Percentiles rank a stretch among this genome's conserved stretches.
Evolutionary conservation across 2,797 vertebrate genomes (phyloP).

Genomic region (Danio aesculapii): DNA sequence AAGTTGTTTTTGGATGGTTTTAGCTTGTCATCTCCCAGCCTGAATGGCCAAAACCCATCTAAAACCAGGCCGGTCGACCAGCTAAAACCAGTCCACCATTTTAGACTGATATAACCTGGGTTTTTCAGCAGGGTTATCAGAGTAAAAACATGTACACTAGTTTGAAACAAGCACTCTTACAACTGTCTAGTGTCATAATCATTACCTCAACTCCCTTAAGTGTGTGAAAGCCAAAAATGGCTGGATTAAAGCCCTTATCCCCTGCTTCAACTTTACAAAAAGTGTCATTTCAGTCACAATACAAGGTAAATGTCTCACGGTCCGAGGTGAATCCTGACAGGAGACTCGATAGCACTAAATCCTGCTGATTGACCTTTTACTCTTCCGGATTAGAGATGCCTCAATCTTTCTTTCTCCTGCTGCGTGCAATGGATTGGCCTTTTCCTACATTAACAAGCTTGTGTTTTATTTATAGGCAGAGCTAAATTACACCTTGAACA

Average conservation of each 20-base stretch:
- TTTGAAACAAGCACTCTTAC: not conserved
- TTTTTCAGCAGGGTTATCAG: too few relatives aligned
- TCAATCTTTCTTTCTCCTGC: slow-evolving; percentile 50
- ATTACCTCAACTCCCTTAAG: not conserved
- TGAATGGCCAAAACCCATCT: too few relatives aligned
- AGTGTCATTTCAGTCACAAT: slow-evolving; percentile 6
- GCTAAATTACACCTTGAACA: slow-evolving; percentile 47
- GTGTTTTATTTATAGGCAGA: slow-evolving; percentile 62
- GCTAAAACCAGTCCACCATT: too few relatives aligned
- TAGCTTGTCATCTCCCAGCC: too few relatives aligned
- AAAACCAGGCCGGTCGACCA: too few relatives aligned
- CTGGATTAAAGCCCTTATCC: not conserved
- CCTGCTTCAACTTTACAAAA: slow-evolving; percentile 9
- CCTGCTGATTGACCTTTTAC: slow-evolving; percentile 60
- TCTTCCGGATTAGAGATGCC: slow-evolving; percentile 57
- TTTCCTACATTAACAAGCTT: slow-evolving; percentile 57
- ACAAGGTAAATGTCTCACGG: slow-evolving; percentile 29
- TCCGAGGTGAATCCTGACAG: slow-evolving; percentile 49
- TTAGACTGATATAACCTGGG: too few relatives aligned
- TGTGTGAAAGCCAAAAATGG: not conserved
- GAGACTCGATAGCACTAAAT: slow-evolving; percentile 54
- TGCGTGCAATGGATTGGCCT: slow-evolving; percentile 63
- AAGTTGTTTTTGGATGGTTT: too few relatives aligned
- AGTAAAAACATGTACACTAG: not conserved
- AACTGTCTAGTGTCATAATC: not conserved